Conservation (phyloP, 2,888 invertebrate genomes). For the Calameuta filiformis region DNA sequence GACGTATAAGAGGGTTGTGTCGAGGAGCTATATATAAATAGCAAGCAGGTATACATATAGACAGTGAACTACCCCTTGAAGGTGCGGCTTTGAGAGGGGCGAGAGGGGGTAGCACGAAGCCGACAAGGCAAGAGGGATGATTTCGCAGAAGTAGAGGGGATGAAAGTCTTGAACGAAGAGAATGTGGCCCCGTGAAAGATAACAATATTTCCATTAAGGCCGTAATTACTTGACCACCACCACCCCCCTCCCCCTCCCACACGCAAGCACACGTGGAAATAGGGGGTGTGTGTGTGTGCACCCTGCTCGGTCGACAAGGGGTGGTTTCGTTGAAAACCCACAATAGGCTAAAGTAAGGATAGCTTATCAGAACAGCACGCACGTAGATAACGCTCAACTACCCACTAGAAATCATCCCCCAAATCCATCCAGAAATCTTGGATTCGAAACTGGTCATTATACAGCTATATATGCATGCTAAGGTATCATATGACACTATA, state of each 20-base stretch:
- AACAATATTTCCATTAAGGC: constrained; percentile 17
- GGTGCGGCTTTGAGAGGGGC: neutral
- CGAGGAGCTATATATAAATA: neutral
- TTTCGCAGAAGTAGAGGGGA: neutral
- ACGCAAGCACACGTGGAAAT: neutral
- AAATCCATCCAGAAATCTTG: constrained; percentile 2
- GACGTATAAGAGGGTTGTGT: neutral
- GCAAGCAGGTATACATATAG: neutral
- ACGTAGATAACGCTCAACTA: constrained; percentile 13
- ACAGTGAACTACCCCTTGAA: neutral
- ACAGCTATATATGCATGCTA: neutral
- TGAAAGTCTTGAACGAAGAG: neutral
- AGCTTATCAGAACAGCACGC: constrained; percentile 15
- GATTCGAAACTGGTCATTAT: neutral
- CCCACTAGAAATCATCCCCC: neutral
- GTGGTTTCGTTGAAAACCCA: neutral
- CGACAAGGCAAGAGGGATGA: neutral
- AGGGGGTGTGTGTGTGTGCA: neutral
- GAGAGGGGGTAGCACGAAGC: neutral
- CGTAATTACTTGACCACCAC: constrained; percentile 8
- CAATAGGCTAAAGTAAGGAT: neutral
- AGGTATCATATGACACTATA: neutral
- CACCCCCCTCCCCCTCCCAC: neutral
- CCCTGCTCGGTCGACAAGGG: neutral
- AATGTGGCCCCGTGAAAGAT: constrained; percentile 3